Percentiles rank a stretch among this genome's conserved stretches.
These are phyloP conservation scores for Eolophus roseicapilla DNA, from an alignment of 2,113 vertebrate species.

Conservation along the genomic window DNA sequence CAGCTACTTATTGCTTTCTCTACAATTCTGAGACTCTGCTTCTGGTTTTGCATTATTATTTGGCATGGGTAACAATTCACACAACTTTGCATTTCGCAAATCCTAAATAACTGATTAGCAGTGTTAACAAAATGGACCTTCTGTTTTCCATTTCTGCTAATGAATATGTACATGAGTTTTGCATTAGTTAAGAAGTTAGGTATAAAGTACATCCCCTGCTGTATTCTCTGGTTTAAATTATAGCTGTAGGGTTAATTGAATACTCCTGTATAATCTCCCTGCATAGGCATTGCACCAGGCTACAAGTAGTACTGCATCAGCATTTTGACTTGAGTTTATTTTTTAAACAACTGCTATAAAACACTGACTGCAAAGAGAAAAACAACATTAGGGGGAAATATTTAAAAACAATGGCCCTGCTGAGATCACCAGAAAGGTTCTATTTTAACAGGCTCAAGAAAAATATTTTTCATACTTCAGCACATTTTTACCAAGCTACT, in stretches of 20 bases:
- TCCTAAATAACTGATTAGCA: constrained; percentile 1
- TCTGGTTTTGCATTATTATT: neutral
- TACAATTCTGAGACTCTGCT: neutral
- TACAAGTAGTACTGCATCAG: neutral
- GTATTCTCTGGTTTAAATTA: neutral
- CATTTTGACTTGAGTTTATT: neutral
- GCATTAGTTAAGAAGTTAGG: neutral
- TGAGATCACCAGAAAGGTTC: neutral
- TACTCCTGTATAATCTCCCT: neutral
- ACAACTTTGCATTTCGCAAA: neutral
- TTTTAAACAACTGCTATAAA: neutral
- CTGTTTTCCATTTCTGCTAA: neutral
- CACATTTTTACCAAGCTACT: neutral
- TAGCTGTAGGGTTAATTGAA: constrained; percentile 8
- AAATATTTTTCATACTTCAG: neutral
- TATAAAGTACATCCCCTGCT: neutral
- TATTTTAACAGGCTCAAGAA: neutral
- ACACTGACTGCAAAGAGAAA: neutral
- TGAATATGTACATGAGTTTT: neutral
- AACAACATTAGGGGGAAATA: neutral
- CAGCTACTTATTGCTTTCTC: neutral
- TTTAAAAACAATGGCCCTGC: neutral
- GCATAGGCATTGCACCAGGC: neutral
- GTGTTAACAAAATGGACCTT: neutral
- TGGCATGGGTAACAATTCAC: neutral